phyloP scores from a whole-genome alignment of 2,113 vertebrate species.

The Sebastes fasciatus region DNA sequence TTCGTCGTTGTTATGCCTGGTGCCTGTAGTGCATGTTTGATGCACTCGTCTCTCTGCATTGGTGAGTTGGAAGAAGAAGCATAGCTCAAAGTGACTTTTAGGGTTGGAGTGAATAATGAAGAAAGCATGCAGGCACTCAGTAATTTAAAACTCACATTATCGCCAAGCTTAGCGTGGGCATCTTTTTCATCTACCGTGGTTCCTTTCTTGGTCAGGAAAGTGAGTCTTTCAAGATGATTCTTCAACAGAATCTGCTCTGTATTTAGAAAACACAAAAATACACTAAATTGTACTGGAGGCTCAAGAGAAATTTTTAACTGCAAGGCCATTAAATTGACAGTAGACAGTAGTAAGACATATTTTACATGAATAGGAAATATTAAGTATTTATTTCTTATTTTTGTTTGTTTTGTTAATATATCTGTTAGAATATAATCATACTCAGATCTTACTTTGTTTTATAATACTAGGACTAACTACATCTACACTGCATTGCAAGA shows the following conservation, averaged over 20 bases:
- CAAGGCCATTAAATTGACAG: neutral
- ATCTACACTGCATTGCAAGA: neutral
- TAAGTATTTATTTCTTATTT: neutral
- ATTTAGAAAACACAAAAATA: conserved; percentile 34
- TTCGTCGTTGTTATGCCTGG: conserved; percentile 24
- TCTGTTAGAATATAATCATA: neutral
- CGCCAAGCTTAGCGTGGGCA: conserved; percentile 63
- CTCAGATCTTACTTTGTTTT: neutral
- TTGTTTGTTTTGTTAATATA: neutral
- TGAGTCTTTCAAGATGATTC: conserved; percentile 56
- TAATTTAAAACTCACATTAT: conserved; percentile 64
- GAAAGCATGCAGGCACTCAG: neutral
- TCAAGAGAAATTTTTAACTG: neutral
- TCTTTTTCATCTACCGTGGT: fast-evolving
- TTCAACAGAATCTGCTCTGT: conserved; percentile 76
- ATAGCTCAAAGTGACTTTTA: neutral
- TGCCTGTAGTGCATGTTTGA: conserved; percentile 62
- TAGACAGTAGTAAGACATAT: neutral
- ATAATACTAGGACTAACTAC: neutral
- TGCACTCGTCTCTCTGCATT: conserved; percentile 74
- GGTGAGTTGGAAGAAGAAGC: neutral
- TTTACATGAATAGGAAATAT: neutral
- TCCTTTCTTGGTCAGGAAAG: conserved; percentile 57
- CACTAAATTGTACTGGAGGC: neutral
- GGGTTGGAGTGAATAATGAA: neutral